Evolutionary conservation across 2,797 vertebrate species (phyloP), one percentile per base, ranked within the genome.

Genomic region (Phataginus tricuspis): DNA sequence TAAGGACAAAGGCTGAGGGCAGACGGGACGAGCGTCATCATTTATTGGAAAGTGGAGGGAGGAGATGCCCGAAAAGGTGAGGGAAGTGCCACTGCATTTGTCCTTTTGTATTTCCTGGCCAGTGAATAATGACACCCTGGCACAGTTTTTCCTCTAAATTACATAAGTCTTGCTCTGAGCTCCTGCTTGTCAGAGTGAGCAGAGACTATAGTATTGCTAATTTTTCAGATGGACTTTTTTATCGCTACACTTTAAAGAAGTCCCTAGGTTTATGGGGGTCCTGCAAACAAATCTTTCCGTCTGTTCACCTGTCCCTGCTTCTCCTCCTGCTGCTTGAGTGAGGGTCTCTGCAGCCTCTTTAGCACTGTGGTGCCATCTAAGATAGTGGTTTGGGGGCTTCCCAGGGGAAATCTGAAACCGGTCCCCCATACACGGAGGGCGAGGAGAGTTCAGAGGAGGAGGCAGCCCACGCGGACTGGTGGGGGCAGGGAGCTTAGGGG

Each of bases 81-180:
- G 53, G 25, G 53, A 94, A 74, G 21, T 53, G 25, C n/a, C 29
- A 21, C 18, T 39, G 79, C 6, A 37, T 55, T 71, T 55, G 16
- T 59, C 23, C 18, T 79, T 68, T 82, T 71, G 1, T 74, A 37
- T 84, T 91, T 93, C 57, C 51, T 55, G 42, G 42, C 72, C 34
- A 45, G 53, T 12, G 3, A 1, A 11, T 11, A 45, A 45, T 45
- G 45, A 45, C 45, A 11, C 9, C 8, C 45, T 45, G 45, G 45
- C 61, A 69, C 5, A 63, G 6, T 45, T 87, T 42, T 23, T 14
- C 12, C 5, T 88, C 39, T 84, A 91, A 84, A 49, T 51, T 77
- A 74, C 57, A 18, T 83, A 84, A 61, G 68, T 74, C 69, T 94
- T 66, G 5, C 21, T 84, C 21, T 39, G 49, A 72, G 64, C 79